A percentile compares a stretch with the other conserved stretches of the same genome.
Conservation (phyloP, 2,113 vertebrate genomes). For the Girardinichthys multiradiatus region DNA sequence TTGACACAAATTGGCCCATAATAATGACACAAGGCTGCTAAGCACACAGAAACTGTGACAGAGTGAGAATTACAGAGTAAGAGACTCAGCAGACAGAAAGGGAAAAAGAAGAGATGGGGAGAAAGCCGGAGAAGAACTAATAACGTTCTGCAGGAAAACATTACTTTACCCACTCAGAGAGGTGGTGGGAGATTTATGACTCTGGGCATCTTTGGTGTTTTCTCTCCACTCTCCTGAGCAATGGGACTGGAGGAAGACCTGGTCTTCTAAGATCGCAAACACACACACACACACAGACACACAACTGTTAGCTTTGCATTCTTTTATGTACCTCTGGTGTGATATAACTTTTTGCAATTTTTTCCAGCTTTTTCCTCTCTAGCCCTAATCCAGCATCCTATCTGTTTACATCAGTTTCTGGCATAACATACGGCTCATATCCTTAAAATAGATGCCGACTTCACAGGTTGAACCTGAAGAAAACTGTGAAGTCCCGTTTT, state of each 20-base stretch:
- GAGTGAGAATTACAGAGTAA: constrained; percentile 57
- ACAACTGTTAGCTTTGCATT: constrained; percentile 13
- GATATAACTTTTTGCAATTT: no score
- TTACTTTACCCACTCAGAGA: constrained; percentile 56
- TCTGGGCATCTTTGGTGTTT: constrained; percentile 61
- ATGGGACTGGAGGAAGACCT: constrained; percentile 55
- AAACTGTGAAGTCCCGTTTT: constrained; percentile 66
- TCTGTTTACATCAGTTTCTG: constrained; percentile 32
- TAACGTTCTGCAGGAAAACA: constrained; percentile 51
- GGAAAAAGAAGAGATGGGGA: constrained; percentile 33
- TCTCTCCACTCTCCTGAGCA: constrained; percentile 63
- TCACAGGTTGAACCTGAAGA: constrained; percentile 65
- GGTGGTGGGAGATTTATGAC: constrained; percentile 69
- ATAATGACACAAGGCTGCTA: constrained; percentile 82
- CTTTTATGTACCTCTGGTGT: background rate
- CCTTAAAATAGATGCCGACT: constrained; percentile 76
- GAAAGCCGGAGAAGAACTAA: constrained; percentile 34
- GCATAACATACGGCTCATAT: background rate
- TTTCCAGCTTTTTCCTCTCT: background rate
- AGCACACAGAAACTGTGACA: constrained; percentile 67
- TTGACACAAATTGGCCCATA: constrained; percentile 81
- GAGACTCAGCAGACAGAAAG: constrained; percentile 34
- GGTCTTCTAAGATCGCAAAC: constrained; percentile 51
- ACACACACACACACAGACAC: constrained; percentile 13
- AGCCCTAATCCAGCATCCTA: background rate